Percentiles rank a stretch among this genome's conserved stretches.
Conservation (phyloP, 2,113 vertebrate genomes). For the Odocoileus virginianus region DNA sequence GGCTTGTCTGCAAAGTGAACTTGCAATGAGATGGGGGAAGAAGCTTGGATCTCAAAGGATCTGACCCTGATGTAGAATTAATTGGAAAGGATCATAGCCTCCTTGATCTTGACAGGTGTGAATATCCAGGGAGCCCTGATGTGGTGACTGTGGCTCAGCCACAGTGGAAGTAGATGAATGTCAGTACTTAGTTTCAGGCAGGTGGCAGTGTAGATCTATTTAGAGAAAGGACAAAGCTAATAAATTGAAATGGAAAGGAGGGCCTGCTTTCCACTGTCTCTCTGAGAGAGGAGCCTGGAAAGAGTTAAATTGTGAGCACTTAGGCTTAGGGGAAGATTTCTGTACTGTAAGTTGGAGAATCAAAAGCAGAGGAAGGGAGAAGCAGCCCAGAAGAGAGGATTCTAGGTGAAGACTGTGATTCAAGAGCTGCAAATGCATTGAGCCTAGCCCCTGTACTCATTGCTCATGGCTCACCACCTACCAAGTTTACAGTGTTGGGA, state of each 20-base stretch:
- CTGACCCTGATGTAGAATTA: background rate
- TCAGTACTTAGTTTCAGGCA: background rate
- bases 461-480: accelerated
- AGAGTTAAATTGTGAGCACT: background rate
- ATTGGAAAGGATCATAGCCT: background rate
- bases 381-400: background rate
- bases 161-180: background rate
- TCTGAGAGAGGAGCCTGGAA: background rate
- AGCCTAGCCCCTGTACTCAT: accelerated
- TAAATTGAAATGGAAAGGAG: background rate
- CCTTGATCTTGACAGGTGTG: background rate
- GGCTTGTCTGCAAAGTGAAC: background rate
- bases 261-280: background rate
- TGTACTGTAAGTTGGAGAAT: background rate
- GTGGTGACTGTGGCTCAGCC: background rate
- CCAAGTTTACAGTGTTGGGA: background rate
- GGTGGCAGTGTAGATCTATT: background rate
- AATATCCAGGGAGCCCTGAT: background rate
- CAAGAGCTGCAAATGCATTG: background rate
- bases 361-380: background rate
- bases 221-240: background rate
- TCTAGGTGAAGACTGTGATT: background rate
- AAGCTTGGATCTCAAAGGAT: background rate
- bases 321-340: background rate
- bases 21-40: background rate